Conservation (phyloP, 2,113 vertebrate species). For the Guaruba guarouba region DNA sequence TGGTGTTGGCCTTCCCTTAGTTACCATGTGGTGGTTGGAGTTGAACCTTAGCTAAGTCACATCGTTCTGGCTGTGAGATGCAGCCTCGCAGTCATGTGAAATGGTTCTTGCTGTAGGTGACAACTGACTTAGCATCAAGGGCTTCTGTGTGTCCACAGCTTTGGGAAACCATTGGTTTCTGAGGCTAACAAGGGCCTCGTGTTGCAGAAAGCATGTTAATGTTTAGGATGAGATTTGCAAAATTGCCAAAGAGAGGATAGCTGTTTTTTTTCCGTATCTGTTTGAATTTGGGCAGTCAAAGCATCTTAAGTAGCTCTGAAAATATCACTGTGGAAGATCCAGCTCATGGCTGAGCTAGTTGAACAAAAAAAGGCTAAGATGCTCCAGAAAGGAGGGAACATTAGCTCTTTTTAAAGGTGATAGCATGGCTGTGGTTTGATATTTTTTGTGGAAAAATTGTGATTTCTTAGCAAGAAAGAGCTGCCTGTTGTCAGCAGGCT, state of each 20-base stretch:
- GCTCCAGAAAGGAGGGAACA: background rate
- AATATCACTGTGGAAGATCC: constrained; percentile 1
- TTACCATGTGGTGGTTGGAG: background rate
- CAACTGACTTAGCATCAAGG: background rate
- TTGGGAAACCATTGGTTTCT: background rate
- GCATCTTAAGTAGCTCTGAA: constrained; percentile 24
- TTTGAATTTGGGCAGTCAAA: background rate
- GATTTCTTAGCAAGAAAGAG: background rate
- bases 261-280: background rate
- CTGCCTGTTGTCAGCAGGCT: background rate
- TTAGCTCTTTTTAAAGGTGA: background rate
- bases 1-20: background rate
- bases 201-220: constrained; percentile 2
- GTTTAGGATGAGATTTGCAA: constrained; percentile 10
- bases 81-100: background rate
- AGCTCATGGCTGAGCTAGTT: background rate
- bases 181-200: background rate
- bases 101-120: constrained; percentile 52
- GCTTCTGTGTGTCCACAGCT: background rate
- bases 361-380: background rate
- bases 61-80: background rate
- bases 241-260: background rate
- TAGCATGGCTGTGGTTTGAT: background rate
- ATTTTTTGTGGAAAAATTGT: background rate
- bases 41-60: background rate